phyloP scores from a whole-genome alignment of 1,140 invertebrate species.

The Mactra quadrangularis region DNA sequence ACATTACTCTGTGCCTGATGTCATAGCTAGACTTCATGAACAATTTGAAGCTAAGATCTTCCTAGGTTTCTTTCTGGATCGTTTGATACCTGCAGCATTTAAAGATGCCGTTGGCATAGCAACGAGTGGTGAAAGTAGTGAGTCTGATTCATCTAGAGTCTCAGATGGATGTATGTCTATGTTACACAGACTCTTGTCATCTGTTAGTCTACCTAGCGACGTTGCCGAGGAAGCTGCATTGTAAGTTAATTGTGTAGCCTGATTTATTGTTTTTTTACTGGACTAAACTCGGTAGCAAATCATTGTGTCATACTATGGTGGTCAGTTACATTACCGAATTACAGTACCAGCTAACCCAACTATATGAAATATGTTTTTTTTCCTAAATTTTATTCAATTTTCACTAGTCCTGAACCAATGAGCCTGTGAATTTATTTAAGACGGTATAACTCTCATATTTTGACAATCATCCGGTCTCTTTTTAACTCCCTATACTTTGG shows the following conservation, averaged over 20 bases:
- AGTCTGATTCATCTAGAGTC: slow-evolving; percentile 63
- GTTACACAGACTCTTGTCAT: slow-evolving; percentile 62
- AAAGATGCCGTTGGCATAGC: slow-evolving; percentile 66
- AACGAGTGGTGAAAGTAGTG: slow-evolving; percentile 70
- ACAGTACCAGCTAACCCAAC: no score
- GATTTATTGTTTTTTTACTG: no score
- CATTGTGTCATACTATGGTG: no score
- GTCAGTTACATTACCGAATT: no score
- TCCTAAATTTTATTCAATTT: no score
- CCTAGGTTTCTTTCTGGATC: slow-evolving; percentile 62
- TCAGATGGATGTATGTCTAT: slow-evolving; percentile 57
- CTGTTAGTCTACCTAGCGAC: slow-evolving; percentile 36
- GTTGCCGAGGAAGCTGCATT: slow-evolving; percentile 43
- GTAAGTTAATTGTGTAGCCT: slow-evolving; percentile 35
- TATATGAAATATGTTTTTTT: no score
- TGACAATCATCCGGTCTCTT: no score
- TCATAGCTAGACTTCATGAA: slow-evolving; percentile 62
- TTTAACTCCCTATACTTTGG: no score
- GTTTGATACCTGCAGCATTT: slow-evolving; percentile 73
- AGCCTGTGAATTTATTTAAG: no score
- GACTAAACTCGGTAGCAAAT: no score
- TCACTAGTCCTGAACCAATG: no score
- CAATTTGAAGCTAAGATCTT: slow-evolving; percentile 67
- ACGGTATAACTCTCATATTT: no score
- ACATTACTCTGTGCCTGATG: slow-evolving; percentile 65